These are phyloP conservation scores for Pammene fasciana DNA, from an alignment of 2,888 invertebrate species.

Conservation along the genomic window DNA sequence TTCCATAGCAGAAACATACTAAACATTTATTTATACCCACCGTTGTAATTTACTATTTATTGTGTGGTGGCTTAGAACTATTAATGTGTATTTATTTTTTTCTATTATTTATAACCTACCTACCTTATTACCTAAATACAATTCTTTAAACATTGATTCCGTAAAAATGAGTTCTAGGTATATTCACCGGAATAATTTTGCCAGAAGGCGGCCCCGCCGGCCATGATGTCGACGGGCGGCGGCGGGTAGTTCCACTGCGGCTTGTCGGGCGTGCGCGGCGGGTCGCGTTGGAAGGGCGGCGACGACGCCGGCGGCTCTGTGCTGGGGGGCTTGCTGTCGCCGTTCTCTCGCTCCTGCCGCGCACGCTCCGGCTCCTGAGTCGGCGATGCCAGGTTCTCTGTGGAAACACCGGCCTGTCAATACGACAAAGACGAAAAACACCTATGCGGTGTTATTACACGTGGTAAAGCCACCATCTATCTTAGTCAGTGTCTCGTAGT, in stretches of 20 bases:
- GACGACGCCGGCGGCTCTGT: constrained; percentile 74
- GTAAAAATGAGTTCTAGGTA: too few species aligned
- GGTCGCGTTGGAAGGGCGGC: constrained; percentile 76
- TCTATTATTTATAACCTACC: too few species aligned
- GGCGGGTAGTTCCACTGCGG: constrained; percentile 83
- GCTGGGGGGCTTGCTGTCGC: constrained; percentile 78
- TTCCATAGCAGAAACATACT: too few species aligned
- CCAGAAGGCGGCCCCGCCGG: constrained; percentile 94
- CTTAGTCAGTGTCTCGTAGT: too few species aligned
- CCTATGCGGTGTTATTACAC: not conserved
- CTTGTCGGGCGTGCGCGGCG: constrained; percentile 77
- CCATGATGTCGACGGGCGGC: constrained; percentile 88
- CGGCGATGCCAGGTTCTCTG: constrained; percentile 71
- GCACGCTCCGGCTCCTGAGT: constrained; percentile 68
- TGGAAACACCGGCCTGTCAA: constrained; percentile 37
- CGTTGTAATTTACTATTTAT: too few species aligned
- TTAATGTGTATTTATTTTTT: not conserved
- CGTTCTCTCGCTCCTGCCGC: constrained; percentile 74
- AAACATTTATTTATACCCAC: too few species aligned
- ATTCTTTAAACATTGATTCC: too few species aligned
- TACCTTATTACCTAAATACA: too few species aligned
- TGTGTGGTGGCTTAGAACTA: too few species aligned
- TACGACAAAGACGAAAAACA: not conserved
- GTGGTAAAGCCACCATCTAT: not conserved
- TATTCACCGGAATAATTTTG: constrained; percentile 94